phyloP scores from a whole-genome alignment of 2,888 invertebrate species.

The Eupelmus urozonus region DNA sequence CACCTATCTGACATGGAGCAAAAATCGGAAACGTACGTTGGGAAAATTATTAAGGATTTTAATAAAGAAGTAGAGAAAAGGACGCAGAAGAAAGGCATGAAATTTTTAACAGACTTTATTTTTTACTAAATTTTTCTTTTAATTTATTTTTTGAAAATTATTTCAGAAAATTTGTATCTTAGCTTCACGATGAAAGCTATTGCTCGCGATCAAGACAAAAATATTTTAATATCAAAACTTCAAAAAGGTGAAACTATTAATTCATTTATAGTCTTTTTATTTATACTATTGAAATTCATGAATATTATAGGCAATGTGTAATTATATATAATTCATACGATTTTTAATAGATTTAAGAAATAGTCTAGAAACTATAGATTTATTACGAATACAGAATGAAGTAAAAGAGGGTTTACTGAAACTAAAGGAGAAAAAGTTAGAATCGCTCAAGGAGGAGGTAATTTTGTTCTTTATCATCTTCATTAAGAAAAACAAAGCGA shows the following conservation, averaged over 20 bases:
- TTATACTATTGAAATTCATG: background rate
- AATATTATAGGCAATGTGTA: background rate
- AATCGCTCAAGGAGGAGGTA: conserved; percentile 35
- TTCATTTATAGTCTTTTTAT: background rate
- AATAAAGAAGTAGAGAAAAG: conserved; percentile 18
- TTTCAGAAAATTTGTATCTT: conserved; percentile 39
- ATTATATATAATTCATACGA: background rate
- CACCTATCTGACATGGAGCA: background rate
- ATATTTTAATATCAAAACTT: conserved; percentile 37
- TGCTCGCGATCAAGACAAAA: conserved; percentile 41
- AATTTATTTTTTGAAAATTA: background rate
- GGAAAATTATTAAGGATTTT: background rate
- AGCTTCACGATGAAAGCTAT: conserved; percentile 32
- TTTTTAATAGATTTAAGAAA: conserved; percentile 24
- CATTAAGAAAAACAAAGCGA: too few relatives aligned
- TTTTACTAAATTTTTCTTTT: background rate
- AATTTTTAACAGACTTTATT: too few relatives aligned
- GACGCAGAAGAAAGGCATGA: conserved; percentile 34
- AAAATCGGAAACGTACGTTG: background rate
- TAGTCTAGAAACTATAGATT: background rate
- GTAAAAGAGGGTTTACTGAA: conserved; percentile 21
- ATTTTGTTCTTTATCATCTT: background rate
- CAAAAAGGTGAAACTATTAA: conserved; percentile 26
- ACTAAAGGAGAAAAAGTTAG: conserved; percentile 22
- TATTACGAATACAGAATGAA: conserved; percentile 28